Conservation (phyloP, 2,797 vertebrate species). For the Onychomys torridus region DNA sequence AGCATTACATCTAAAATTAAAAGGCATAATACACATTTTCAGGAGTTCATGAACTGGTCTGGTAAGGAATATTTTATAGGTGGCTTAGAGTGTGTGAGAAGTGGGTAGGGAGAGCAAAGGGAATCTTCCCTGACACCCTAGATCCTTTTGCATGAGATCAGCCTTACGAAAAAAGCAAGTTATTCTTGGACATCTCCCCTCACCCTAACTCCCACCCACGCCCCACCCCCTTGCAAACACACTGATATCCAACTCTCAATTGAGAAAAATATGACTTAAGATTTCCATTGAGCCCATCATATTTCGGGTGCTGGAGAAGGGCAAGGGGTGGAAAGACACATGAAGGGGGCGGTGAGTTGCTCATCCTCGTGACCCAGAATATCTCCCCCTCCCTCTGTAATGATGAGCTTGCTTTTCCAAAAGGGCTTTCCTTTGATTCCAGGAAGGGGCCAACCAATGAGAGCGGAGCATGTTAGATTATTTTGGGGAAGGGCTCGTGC, state of each 20-base stretch:
- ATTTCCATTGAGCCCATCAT: slow-evolving; percentile 59
- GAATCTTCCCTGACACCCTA: slow-evolving; percentile 73
- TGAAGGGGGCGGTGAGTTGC: slow-evolving; percentile 31
- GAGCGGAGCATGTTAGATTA: slow-evolving; percentile 70
- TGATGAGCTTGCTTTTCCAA: slow-evolving; percentile 76
- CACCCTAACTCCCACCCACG: slow-evolving; percentile 68
- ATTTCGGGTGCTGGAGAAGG: slow-evolving; percentile 52
- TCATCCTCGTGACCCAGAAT: slow-evolving; percentile 78
- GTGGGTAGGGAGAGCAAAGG: slow-evolving; percentile 56
- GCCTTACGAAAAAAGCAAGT: slow-evolving; percentile 91
- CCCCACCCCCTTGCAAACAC: slow-evolving; percentile 57
- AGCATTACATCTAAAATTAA: background rate
- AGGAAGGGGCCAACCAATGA: slow-evolving; percentile 78
- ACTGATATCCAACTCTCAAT: slow-evolving; percentile 51
- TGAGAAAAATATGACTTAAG: slow-evolving; percentile 71
- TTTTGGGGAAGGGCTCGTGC: slow-evolving; percentile 75
- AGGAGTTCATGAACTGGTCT: slow-evolving; percentile 55
- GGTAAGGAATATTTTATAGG: slow-evolving; percentile 68
- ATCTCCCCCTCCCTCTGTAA: slow-evolving; percentile 70
- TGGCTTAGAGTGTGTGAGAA: slow-evolving; percentile 49
- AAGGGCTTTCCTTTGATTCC: slow-evolving; percentile 77
- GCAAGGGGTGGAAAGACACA: slow-evolving; percentile 63
- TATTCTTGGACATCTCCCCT: slow-evolving; percentile 88
- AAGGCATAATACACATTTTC: slow-evolving; percentile 46
- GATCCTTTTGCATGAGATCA: slow-evolving; percentile 88